phyloP scores from a whole-genome alignment of 2,888 invertebrate species.

The Troglohyphantes excavatus region DNA sequence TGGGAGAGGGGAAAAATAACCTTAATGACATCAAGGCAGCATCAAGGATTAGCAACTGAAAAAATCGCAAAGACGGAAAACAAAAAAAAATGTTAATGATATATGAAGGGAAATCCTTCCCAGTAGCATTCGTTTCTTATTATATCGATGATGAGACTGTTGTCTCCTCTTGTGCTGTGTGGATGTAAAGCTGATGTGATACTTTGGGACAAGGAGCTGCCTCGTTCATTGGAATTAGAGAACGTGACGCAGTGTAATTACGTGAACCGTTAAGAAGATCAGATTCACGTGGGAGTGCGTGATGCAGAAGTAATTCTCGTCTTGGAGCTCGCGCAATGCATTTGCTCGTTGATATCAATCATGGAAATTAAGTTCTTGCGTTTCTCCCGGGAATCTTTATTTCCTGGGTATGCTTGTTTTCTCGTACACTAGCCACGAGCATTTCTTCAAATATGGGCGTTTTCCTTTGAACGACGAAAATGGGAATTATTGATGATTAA shows the following conservation, averaged over 20 bases:
- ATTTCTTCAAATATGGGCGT: neutral
- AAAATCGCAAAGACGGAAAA: conserved; percentile 29
- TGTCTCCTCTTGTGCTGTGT: conserved; percentile 10
- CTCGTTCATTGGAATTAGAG: conserved; percentile 44
- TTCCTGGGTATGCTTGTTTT: neutral
- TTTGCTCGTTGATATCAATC: conserved; percentile 44
- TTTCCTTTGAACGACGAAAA: neutral
- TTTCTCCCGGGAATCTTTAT: conserved; percentile 22
- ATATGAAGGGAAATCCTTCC: conserved; percentile 52
- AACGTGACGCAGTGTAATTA: conserved; percentile 61
- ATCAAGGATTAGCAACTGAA: conserved; percentile 25
- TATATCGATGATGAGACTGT: conserved; percentile 4
- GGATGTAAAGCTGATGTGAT: conserved; percentile 30
- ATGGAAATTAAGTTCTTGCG: conserved; percentile 54
- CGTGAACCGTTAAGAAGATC: conserved; percentile 42
- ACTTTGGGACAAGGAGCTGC: conserved; percentile 11
- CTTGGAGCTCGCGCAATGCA: conserved; percentile 7
- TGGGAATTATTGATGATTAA: neutral
- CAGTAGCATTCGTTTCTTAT: conserved; percentile 12
- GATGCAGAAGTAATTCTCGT: conserved; percentile 28
- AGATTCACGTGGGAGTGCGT: conserved; percentile 27
- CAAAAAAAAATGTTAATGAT: conserved; percentile 54
- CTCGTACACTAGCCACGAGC: neutral
- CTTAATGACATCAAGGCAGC: conserved; percentile 49
- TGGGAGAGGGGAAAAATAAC: conserved; percentile 31